Evolutionary conservation across 2,797 vertebrate species (phyloP).

Genomic region (Apogon talboti): DNA sequence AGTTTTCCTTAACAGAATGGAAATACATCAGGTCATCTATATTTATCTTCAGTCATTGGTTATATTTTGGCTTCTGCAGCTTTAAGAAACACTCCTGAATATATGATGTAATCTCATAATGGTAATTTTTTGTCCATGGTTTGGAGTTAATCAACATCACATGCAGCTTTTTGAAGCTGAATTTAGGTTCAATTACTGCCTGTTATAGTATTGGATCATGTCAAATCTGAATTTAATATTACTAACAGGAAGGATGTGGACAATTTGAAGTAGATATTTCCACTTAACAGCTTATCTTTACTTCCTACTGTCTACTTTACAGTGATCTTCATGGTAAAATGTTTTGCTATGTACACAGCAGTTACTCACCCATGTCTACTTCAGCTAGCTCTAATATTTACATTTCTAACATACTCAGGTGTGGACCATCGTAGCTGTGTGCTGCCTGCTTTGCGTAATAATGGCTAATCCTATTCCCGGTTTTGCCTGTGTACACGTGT

Average conservation of each 20-base stretch:
- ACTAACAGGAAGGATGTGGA: neutral
- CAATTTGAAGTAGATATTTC: neutral
- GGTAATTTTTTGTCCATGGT: no score
- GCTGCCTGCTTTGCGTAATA: constrained; percentile 55
- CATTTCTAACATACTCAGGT: constrained; percentile 61
- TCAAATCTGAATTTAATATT: no score
- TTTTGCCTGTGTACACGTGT: constrained; percentile 22
- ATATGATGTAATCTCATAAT: no score
- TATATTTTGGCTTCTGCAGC: no score
- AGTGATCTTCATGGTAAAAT: constrained; percentile 14
- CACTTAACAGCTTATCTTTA: neutral
- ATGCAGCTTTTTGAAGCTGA: no score
- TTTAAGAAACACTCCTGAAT: no score
- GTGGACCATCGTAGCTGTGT: constrained; percentile 47
- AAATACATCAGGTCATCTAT: no score
- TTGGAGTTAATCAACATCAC: no score
- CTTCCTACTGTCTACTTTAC: neutral
- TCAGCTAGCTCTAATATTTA: constrained; percentile 71
- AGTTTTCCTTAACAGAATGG: no score
- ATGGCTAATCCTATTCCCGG: constrained; percentile 56
- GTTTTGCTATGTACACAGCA: constrained; percentile 34
- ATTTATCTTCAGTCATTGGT: no score
- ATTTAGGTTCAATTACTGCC: no score
- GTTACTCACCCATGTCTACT: constrained; percentile 51
- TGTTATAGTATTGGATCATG: no score